Percentiles rank a stretch among this genome's conserved stretches.
These are phyloP conservation scores for Hydropsyche tenuis DNA, from an alignment of 1,140 invertebrate genomes.

Conservation along the genomic window DNA sequence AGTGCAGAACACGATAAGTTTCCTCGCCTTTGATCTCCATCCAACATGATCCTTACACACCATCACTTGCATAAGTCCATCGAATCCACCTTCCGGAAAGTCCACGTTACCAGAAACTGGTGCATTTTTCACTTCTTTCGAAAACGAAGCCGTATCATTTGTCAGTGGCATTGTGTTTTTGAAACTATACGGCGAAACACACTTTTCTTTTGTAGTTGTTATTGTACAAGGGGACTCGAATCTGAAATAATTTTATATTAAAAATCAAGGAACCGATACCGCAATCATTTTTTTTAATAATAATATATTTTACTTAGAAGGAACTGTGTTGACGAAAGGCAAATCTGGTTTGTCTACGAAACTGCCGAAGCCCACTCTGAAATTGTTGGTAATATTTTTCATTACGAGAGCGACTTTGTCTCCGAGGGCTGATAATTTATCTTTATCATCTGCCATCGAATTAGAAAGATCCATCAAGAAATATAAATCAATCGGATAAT, in stretches of 20 bases:
- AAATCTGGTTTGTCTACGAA: conserved; percentile 83
- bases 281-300: too few species aligned
- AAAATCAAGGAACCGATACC: too few species aligned
- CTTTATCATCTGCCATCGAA: conserved; percentile 78
- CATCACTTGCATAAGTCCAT: conserved; percentile 80
- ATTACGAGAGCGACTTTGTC: conserved; percentile 70
- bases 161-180: conserved; percentile 83
- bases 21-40: conserved; percentile 68
- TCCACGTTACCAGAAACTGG: conserved; percentile 75
- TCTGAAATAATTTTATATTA: too few species aligned
- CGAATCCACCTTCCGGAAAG: conserved; percentile 77
- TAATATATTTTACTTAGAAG: neutral
- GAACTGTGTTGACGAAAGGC: conserved; percentile 8
- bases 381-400: conserved; percentile 81
- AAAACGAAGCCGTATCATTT: conserved; percentile 71
- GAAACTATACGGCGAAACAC: conserved; percentile 88
- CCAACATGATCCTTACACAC: conserved; percentile 69
- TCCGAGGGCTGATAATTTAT: conserved; percentile 71
- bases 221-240: too few species aligned
- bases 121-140: conserved; percentile 63
- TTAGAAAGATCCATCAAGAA: conserved; percentile 86
- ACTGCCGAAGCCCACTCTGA: conserved; percentile 84
- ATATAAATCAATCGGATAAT: conserved; percentile 90
- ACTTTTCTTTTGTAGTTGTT: conserved; percentile 66
- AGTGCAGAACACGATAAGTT: conserved; percentile 69